Evolutionary conservation across 2,888 invertebrate species (phyloP).

Genomic region (Dynastes maya): DNA sequence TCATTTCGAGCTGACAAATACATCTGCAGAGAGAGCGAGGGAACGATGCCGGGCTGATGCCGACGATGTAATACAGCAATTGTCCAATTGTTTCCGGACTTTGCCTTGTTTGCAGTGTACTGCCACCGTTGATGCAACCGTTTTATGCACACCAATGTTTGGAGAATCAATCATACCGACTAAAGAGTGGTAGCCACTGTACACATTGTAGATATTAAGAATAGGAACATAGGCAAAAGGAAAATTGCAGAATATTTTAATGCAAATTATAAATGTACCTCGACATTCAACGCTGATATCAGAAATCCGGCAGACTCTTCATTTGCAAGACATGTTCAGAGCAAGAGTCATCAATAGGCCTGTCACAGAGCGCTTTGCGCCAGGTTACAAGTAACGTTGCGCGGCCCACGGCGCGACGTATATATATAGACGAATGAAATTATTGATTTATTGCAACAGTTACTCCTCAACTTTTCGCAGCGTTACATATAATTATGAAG

Average conservation of each 20-base stretch:
- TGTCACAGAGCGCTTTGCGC: too few species aligned
- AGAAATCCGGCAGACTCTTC: too few species aligned
- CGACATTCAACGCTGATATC: too few species aligned
- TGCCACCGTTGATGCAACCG: slow-evolving; percentile 3
- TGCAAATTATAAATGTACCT: background rate
- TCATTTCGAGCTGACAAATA: slow-evolving; percentile 63
- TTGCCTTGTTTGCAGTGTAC: slow-evolving; percentile 49
- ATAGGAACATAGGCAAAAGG: background rate
- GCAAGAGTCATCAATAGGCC: too few species aligned
- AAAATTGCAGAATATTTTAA: background rate
- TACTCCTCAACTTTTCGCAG: too few species aligned
- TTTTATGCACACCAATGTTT: too few species aligned
- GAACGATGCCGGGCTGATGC: slow-evolving; percentile 44
- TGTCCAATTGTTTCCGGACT: slow-evolving; percentile 63
- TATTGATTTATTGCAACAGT: too few species aligned
- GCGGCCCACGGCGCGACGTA: too few species aligned
- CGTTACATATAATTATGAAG: too few species aligned
- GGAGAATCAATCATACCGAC: background rate
- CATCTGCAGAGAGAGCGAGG: slow-evolving; percentile 59
- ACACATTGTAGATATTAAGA: background rate
- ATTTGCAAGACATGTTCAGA: too few species aligned
- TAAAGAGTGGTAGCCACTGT: background rate
- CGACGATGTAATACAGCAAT: slow-evolving; percentile 59
- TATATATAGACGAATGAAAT: too few species aligned
- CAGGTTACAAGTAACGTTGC: too few species aligned